Evolutionary conservation across 2,888 invertebrate species (phyloP), one percentile per base, ranked within the genome.

Genomic region (Apotomis turbidana): DNA sequence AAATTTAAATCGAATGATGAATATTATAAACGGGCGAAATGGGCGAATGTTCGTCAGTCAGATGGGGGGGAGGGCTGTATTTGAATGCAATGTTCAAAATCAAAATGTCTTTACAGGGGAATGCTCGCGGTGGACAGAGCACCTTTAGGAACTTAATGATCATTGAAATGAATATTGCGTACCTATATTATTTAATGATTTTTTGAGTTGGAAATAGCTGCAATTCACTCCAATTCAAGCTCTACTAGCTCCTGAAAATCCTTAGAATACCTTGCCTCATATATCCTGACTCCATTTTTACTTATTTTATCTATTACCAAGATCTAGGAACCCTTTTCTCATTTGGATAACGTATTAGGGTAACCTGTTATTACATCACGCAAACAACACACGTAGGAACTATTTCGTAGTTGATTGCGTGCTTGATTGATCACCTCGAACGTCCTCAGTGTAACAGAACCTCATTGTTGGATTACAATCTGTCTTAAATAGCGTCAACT

Each of bases 371-470:
- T 68, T 52, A 12, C 51, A 62, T 71, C 68, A 68, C 62, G 58
- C 27, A 59, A 36, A 44, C 36, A 54, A 59, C n/a, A 41, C 27
- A 49, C 57, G 41, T 44, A 51, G 38, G 49, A 66, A 57, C 67
- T 38, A 61, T 62, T 68, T 62, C 13, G 36, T 52, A 49, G 57
- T 61, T 13, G 51, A 62, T 52, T 68, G 52, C 13, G 10, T 41
- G 49, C 44, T 67, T 71, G 61, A 71, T 68, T 68, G 71, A 71
- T 68, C 46, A 58, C 51, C 66, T 67, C 9, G 15, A 13, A 13
- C 49, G 41, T 67, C 49, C 61, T 61, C 55, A 62, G 38, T 9
- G 44, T 51, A 51, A 57, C 44, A 62, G 49, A 51, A 13, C 27
- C 13, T 49, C 13, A 67, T 67, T 67, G 68, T 68, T 64, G 51